Base-by-base conservation (phyloP, 2,888 invertebrate species). In the Doris montereyensis region DNA sequence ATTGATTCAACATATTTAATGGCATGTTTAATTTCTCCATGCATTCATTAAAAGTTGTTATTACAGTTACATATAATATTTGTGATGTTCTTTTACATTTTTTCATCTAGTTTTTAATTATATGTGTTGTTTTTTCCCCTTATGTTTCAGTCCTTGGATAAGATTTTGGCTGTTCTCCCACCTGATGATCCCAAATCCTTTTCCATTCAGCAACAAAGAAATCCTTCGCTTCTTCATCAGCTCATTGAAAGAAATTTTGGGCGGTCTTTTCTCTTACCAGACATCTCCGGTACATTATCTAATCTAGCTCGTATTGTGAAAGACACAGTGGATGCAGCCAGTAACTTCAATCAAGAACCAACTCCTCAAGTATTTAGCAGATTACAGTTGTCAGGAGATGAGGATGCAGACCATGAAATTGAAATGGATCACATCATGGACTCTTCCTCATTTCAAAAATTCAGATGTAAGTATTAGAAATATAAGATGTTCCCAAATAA, bases 111-210 rank as follows among this genome's bases (percentile, higher is more conserved):
- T n/a, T n/a, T n/a, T n/a, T n/a, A n/a, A n/a, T n/a, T n/a, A n/a
- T 24, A 52, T 52, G 57, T 52, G 10, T 52, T 13, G 17, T 35
- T 32, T 24, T 32, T 26, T 34, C 77, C 71, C 72, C n/a, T n/a
- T n/a, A n/a, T 68, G 32, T 83, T 83, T 21, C 84, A 89, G 89
- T 83, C 87, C 0, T 82, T 89, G 24, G 87, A 88, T 80, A 86
- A 84, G 68, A 85, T 88, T 41, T 78, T 89, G 10, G 83, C 85
- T 4, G 85, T 82, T 1, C 81, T 86, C 26, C 83, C 86, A 0
- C 85, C 87, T 8, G 86, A 87, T 79, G 87, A 87, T 76, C 85
- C 87, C 0, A 89, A 89, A 75, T 76, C 83, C 13, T 83, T 83
- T 1, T 85, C 84, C 10, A 70, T 84, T 8, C 81, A 86, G 57